Base-by-base conservation (phyloP, 2,888 invertebrate species). In the Drosophila putrida region DNA sequence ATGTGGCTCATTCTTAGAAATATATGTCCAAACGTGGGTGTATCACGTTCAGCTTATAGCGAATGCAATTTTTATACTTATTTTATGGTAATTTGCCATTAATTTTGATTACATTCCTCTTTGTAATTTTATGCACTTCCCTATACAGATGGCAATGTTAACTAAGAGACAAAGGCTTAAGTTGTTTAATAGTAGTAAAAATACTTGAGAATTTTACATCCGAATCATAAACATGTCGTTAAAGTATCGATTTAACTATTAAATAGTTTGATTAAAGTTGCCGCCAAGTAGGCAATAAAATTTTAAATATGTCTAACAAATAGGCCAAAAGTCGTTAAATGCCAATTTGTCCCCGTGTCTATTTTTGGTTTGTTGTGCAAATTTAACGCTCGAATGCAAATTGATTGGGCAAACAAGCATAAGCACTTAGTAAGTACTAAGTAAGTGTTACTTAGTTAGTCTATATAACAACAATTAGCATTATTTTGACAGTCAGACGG, bases 241-340 rank as follows among this genome's bases (percentile, higher is more conserved):
- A n/a, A 36, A n/a, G 35, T 38, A 20, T 20, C 8, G 13, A 13
- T 13, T 13, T 41, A 25, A 28, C 8, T 15, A 28, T n/a, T 27
- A 25, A 9, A 15, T 8, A 20, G 20, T 20, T 43, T 13, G 27
- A 11, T 33, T 43, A 13, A 25, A 15, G 15, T 10, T 59, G 51
- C 75, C 51, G 50, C 20, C 47, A 75, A 71, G 75, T 75, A 75
- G 71, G 68, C 71, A 57, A 71, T 63, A 63, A 57, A 44, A 44
- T 60, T 2, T 20, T 13, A 31, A 39, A 49, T 47, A 15, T 25
- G 35, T 20, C 10, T 25, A 54, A 54, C 9, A 33, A 33, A 36
- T 10, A 9, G 35, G n/a, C 25, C n/a, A 41, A 54, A 53, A 57
- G 51, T 57, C 67, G 71, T 63, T 63, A 57, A 58, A 67, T 39